Evolutionary conservation across 1,140 invertebrate species (phyloP), one percentile per base, ranked within the genome.

Genomic region (Nebria ingens): DNA sequence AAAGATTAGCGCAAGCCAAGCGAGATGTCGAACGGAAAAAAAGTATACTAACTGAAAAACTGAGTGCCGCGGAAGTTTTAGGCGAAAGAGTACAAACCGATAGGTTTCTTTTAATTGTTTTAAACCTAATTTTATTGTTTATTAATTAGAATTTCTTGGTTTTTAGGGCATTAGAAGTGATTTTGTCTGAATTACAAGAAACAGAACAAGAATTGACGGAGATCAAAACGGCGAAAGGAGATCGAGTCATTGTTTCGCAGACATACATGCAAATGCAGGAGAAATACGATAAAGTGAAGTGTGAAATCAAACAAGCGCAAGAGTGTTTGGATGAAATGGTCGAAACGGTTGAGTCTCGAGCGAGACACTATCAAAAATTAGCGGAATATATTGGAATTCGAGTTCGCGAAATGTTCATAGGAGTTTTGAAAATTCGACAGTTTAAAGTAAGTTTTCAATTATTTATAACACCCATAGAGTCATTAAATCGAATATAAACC

Each of bases 321-420:
- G 38, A 51, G 0, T 58, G 59, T 49, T 25, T 66, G 2, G 52
- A 54, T 3, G 1, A 38, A 11, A 29, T 67, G 22, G 56, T 38
- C 6, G 19, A 22, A 11, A 59, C 62, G 2, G 25, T 62, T 11
- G 55, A 62, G 15, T 49, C 52, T 19, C 21, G 68, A 51, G 58
- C 52, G 2, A 55, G 52, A 9, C 56, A 61, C 50, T 69, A 65
- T 58, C 60, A 64, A 55, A 50, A 60, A 21, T 66, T 62, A 1
- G 62, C 65, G 56, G 58, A 62, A 52, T 67, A 65, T 55, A 68
- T 67, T 45, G 51, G 62, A 12, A 62, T 59, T 2, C 66, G 54
- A 19, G 62, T 68, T 19, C 60, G 62, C 34, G 57, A 65, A 51
- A 62, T 62, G 2, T 69, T 69, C 55, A 56, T 59, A 54, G 61